phyloP scores from a whole-genome alignment of 1,140 invertebrate species.

The Muscidifurax raptorellus region DNA sequence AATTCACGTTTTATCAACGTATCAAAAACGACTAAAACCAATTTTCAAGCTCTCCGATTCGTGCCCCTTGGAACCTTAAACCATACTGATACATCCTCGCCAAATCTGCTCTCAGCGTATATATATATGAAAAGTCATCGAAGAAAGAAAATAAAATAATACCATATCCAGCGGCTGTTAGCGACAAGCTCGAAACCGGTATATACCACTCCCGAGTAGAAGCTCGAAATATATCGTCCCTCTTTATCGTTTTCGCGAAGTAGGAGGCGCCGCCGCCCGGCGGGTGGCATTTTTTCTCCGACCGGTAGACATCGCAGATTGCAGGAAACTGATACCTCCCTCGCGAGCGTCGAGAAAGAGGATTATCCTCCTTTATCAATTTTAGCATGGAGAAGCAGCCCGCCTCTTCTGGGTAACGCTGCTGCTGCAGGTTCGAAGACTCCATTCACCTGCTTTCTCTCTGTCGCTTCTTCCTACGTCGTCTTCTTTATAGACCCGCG shows the following conservation, averaged over 20 bases:
- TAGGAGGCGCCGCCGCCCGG: not conserved
- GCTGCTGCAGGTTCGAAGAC: not conserved
- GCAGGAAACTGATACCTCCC: slow-evolving; percentile 26
- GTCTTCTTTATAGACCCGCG: not conserved
- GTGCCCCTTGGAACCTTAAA: no score
- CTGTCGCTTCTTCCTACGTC: not conserved
- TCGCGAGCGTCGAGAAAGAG: not conserved
- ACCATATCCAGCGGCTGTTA: not conserved
- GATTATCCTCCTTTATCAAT: slow-evolving; percentile 54
- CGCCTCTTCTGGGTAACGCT: slow-evolving; percentile 17
- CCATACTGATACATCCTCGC: no score
- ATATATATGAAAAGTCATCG: not conserved
- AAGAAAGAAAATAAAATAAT: slow-evolving; percentile 4
- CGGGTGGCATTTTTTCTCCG: not conserved
- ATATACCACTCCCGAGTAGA: not conserved
- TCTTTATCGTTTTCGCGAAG: slow-evolving; percentile 28
- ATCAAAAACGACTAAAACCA: no score
- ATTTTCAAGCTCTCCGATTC: no score
- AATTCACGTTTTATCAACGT: no score
- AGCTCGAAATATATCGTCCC: not conserved
- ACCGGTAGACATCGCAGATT: slow-evolving; percentile 23
- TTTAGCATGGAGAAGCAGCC: slow-evolving; percentile 35
- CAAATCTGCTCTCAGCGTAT: no score
- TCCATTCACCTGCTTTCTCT: slow-evolving; percentile 21
- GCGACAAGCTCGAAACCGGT: not conserved